Base-by-base conservation (phyloP, 2,113 vertebrate species). In the Merops nubicus region DNA sequence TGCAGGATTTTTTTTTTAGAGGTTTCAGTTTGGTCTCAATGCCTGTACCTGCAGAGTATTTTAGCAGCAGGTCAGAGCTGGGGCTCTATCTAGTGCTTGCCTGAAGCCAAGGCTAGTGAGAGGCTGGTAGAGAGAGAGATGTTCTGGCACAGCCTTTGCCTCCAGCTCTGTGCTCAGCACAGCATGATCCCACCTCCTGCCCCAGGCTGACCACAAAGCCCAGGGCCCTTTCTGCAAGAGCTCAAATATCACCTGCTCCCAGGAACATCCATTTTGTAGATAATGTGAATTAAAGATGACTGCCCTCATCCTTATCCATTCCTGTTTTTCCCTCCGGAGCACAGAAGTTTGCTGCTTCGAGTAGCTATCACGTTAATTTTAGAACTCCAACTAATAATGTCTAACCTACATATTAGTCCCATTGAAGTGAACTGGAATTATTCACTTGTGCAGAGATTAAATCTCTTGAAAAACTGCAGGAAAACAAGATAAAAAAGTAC, bases 91-190 rank as follows among this genome's bases (percentile, higher is more conserved):
- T 54, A 51, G 34, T 42, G 65, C 6, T 31, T 48, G 28, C 33
- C 31, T 20, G 15, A 50, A 78, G n/a, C 11, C 62, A 29, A 23
- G 68, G 64, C 54, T 65, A 43, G 8, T 13, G 57, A 1, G 5
- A 70, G 45, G 54, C 33, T 74, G 65, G 60, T 6, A 43, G 67
- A 38, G 15, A 11, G 84, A 40, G 20, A 57, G 31, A 8, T 33
- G 20, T 28, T 85, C 47, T 0, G 1, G 20, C 33, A 40, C 22
- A 82, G 7, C 18, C 38, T 1, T 0, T 25, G 14, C 65, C 56
- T 33, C 0, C 0, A 31, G 60, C 50, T 33, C 74, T 0, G 0
- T 72, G 36, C 43, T 33, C 2, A 2, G 51, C 62, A 54, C 10
- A 25, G 38, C 2, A 2, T 40, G 6, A 53, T 19, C 26, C 40